These are phyloP conservation scores for Agelas oroides DNA, from an alignment of 37 sponge, comb jelly and placozoan species.

Conservation along the genomic window DNA sequence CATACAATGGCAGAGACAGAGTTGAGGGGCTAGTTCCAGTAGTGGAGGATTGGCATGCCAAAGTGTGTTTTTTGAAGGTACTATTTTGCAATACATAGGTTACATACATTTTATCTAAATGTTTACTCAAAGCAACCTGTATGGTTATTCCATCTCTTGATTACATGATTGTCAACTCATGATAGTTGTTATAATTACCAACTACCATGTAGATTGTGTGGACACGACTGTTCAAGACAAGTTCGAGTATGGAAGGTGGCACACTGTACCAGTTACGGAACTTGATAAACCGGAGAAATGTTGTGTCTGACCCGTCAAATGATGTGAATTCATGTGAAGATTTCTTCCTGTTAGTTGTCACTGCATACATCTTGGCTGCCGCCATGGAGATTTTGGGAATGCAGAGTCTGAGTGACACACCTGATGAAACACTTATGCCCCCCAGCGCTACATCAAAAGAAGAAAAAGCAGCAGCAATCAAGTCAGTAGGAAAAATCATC, in stretches of 20 bases:
- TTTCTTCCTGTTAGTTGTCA: conserved; percentile 10
- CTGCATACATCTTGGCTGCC: conserved; percentile 35
- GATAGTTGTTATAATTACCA: no score
- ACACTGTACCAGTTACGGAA: conserved; percentile 56
- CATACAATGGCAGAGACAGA: neutral
- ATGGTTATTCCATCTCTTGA: no score
- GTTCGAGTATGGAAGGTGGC: conserved; percentile 14
- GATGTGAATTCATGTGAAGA: conserved; percentile 51
- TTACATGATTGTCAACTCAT: no score
- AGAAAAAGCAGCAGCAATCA: no score
- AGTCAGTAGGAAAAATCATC: no score
- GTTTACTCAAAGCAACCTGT: no score
- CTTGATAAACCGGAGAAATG: conserved; percentile 53
- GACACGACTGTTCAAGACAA: no score
- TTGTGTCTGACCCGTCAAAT: neutral
- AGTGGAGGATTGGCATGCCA: conserved; percentile 37
- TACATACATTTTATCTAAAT: no score
- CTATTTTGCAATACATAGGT: no score
- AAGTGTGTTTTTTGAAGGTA: conserved; percentile 7
- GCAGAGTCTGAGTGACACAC: neutral
- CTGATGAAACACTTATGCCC: neutral
- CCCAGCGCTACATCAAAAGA: no score
- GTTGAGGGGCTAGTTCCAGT: conserved; percentile 9
- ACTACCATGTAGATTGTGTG: no score
- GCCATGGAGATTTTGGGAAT: conserved; percentile 29